phyloP scores from a whole-genome alignment of 2,113 vertebrate species.

The Sardina pilchardus region DNA sequence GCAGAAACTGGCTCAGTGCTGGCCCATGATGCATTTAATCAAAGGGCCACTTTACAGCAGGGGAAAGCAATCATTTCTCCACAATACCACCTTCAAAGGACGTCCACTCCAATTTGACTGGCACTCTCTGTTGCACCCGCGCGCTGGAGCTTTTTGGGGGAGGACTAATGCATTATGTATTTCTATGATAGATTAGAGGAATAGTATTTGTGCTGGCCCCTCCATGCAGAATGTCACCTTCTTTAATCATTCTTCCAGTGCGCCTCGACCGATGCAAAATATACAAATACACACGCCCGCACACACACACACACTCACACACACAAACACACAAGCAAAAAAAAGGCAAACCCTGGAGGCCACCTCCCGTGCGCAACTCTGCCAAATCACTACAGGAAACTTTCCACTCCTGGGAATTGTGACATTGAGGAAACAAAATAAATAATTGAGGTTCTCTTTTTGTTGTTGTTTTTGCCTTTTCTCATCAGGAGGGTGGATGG shows the following conservation, averaged over 20 bases:
- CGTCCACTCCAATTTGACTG: slow-evolving; percentile 47
- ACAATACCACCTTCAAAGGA: slow-evolving; percentile 43
- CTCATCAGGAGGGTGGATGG: neutral
- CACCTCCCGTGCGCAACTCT: neutral
- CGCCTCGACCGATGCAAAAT: neutral
- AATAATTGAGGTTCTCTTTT: neutral
- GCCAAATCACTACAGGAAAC: neutral
- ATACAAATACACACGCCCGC: neutral
- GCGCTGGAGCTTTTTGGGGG: slow-evolving; percentile 28
- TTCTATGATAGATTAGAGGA: slow-evolving; percentile 50
- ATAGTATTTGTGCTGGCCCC: slow-evolving; percentile 41
- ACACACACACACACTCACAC: neutral
- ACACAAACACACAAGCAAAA: neutral
- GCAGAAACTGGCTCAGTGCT: neutral
- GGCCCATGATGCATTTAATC: slow-evolving; percentile 49
- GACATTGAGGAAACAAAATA: slow-evolving; percentile 18
- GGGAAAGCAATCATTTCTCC: slow-evolving; percentile 52
- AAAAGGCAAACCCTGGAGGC: neutral
- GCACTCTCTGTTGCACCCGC: slow-evolving; percentile 24
- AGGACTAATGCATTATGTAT: slow-evolving; percentile 43
- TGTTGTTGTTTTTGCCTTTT: slow-evolving; percentile 1
- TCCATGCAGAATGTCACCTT: slow-evolving; percentile 46
- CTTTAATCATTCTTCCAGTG: slow-evolving; percentile 43
- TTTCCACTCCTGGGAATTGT: slow-evolving; percentile 1
- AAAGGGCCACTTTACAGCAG: slow-evolving; percentile 36